Evolutionary conservation across 2,797 vertebrate species (phyloP), one percentile per base, ranked within the genome.

Genomic region (Nyctalus aviator): DNA sequence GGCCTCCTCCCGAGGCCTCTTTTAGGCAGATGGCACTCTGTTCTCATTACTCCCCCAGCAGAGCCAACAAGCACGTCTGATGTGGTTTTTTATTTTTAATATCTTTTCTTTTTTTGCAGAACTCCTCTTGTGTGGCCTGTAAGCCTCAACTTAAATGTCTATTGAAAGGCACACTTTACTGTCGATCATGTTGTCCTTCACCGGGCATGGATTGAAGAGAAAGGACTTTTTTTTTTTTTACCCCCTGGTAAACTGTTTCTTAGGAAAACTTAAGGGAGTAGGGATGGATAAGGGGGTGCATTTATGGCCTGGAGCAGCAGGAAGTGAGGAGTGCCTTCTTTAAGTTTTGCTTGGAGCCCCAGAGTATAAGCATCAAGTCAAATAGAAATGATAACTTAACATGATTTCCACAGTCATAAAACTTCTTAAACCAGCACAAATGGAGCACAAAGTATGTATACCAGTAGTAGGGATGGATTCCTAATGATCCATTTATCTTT

Each of bases 321-420:
- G 14, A 23, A 15, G 32, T 32, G 30, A 88, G n/a, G 7, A 53
- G 23, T 32, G 1, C 9, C 37, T 83, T 79, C 53, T 90, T 73
- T 75, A 83, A 92, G 46, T 66, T 88, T 93, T 88, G 8, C 84
- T 96, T 69, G 62, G 21, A 81, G 50, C 35, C 55, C 62, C 35
- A 62, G 41, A 92, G 92, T 77, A 55, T 89, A 88, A 91, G 89
- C 89, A 44, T 92, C 68, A 77, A 77, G 23, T 91, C 17, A 84
- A 57, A 91, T 59, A 84, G 30, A 95, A 84, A 81, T 72, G 81
- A 73, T 94, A 69, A 91, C 87, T 68, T 41, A 68, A 92, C 88
- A 77, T 53, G 30, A 41, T 41, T 94, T 94, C 83, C n/a, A 75
- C 14, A 82, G 62, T 81, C 59, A 35, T 77, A 82, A 88, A 95